Evolutionary conservation across 2,797 vertebrate genomes (phyloP), one percentile per base, ranked within the genome.

Genomic region (Glossophaga mutica): DNA sequence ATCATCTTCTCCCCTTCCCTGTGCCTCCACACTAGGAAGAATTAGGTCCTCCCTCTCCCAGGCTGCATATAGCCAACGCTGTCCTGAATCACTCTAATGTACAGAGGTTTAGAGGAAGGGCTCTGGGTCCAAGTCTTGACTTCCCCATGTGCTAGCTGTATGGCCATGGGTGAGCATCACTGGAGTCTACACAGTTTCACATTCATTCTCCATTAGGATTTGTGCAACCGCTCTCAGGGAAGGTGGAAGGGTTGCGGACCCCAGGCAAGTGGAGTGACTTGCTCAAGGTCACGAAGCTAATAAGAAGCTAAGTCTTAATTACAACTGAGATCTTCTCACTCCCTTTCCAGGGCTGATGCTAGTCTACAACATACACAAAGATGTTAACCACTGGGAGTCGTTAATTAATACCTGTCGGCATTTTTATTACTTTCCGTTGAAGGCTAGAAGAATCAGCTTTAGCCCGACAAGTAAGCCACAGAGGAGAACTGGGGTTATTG

Each of bases 401-500:
- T 77, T 96, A 32, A 65, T 81, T 90, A 82, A 90, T 59, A 87
- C 42, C 89, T 88, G 26, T 6, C 22, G 39, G 55, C 84, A 26
- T 87, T 87, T 95, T 95, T 86, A 90, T 94, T 81, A 29, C 79
- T 87, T 84, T 76, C 82, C 44, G 1, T 5, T 4, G 32, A 89
- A 87, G 71, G 18, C 90, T 76, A 39, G 48, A 70, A 79, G 92
- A 87, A 86, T 93, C 81, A 65, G 55, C 82, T 83, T 62, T 48
- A 55, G 57, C 83, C 81, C 76, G 84, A 74, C 85, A 77, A 79
- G 76, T 37, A 34, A 85, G 42, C 83, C 29, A 3, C 87, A 91
- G 91, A 94, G 90, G 93, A 87, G 57, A 94, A 57, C 87, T 73
- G 83, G 94, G 59, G 93, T 94, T 85, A 78, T 48, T 42, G 86